Evolutionary conservation across 2,113 vertebrate genomes (phyloP), one percentile per base, ranked within the genome.

Genomic region (Murina feae): DNA sequence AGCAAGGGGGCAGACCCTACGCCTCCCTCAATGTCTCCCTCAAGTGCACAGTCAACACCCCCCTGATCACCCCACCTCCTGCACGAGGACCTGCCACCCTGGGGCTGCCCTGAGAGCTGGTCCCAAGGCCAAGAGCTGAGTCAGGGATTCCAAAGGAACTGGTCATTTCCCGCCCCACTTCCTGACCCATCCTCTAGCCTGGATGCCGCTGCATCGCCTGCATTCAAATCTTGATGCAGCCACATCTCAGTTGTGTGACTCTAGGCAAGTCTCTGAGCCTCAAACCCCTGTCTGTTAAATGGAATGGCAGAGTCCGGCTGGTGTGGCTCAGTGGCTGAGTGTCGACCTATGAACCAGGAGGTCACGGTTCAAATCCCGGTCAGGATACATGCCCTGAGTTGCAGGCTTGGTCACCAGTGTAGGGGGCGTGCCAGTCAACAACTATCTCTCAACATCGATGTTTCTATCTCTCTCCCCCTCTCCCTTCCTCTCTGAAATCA

Each of bases 111-210:
- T 21, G 91, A 35, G 88, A 71, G 11, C 80, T 35, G 8, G 2
- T 80, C 74, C 72, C 49, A 25, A 47, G 51, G 95, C 95, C 95
- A 91, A 74, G 76, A 74, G 96, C 97, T 97, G 97, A 97, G 90
- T 97, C 97, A 97, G 97, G 96, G 96, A 96, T 97, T 97, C 96
- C 96, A 94, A 53, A 96, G 96, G 96, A 97, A 93, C 95, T 49
- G 88, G 92, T 94, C 92, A 95, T 42, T 97, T 97, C 97, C 97
- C 51, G 18, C 69, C 86, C 92, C 32, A 3, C 25, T 96, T 97
- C 95, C 97, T 71, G 60, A 89, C 32, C 78, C 88, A 17, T 35
- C 84, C 86, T 86, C 71, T 3, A 4, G 87, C 51, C 72, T 39
- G 23, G 82, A 42, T 4, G 3, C 76, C 13, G 0, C 69, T 44